phyloP scores from a whole-genome alignment of 2,113 vertebrate genomes.

The Oncorhynchus clarkii region DNA sequence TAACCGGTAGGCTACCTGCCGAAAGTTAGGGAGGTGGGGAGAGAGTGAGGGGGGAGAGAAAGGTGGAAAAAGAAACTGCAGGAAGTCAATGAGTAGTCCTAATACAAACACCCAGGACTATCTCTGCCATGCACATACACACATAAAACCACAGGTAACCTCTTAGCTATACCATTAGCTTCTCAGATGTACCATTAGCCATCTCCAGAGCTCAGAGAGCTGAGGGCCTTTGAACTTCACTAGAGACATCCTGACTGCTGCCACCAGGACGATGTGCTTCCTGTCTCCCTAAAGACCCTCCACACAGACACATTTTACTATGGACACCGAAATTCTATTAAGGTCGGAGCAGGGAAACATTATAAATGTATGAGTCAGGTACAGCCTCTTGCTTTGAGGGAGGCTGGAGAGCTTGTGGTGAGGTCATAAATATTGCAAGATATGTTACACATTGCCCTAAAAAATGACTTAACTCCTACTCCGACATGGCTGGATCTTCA shows the following conservation, averaged over 20 bases:
- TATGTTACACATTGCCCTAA: slow-evolving; percentile 65
- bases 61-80: slow-evolving; percentile 15
- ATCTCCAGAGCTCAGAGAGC: slow-evolving; percentile 21
- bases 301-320: slow-evolving; percentile 39
- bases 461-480: slow-evolving; percentile 43
- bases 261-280: slow-evolving; percentile 36
- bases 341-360: slow-evolving; percentile 54
- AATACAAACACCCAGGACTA: slow-evolving; percentile 11
- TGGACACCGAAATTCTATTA: slow-evolving; percentile 66
- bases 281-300: slow-evolving; percentile 35
- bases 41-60: slow-evolving; percentile 18
- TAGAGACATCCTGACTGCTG: slow-evolving; percentile 43
- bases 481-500: slow-evolving; percentile 9
- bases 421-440: slow-evolving; percentile 69
- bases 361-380: slow-evolving; percentile 63
- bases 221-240: slow-evolving; percentile 50
- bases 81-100: not conserved
- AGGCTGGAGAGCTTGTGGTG: slow-evolving; percentile 47
- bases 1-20: too few species aligned
- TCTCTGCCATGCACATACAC: not conserved
- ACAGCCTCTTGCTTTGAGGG: slow-evolving; percentile 48
- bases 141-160: not conserved
- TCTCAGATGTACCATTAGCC: slow-evolving; percentile 48
- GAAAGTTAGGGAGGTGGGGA: slow-evolving; percentile 24
- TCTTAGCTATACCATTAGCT: slow-evolving; percentile 41